These are phyloP conservation scores for Colinus virginianus DNA, from an alignment of 2,113 vertebrate species.

Conservation along the genomic window DNA sequence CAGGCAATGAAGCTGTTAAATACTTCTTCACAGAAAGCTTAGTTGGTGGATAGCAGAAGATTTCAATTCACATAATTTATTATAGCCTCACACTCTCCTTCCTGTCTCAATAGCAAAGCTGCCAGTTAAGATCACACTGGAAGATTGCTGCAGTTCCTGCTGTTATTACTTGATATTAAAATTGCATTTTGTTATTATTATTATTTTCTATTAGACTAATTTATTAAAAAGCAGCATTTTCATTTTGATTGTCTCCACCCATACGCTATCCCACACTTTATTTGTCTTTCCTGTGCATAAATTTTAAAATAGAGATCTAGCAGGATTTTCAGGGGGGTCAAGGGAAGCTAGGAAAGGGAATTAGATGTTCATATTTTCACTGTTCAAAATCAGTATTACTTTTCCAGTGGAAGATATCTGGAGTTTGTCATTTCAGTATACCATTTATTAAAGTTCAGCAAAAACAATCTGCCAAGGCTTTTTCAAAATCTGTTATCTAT, in stretches of 20 bases:
- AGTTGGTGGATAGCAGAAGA: constrained; percentile 30
- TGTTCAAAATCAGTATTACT: background rate
- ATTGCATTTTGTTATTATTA: background rate
- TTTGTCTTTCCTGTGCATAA: background rate
- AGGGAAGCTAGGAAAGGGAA: background rate
- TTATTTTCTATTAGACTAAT: background rate
- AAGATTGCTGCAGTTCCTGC: constrained; percentile 5
- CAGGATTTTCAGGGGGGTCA: background rate
- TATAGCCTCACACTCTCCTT: constrained; percentile 26
- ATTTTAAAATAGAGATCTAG: background rate
- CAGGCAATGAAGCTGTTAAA: background rate
- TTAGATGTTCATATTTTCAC: accelerated
- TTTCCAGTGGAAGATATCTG: background rate
- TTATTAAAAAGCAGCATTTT: background rate
- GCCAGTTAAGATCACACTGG: constrained; percentile 29
- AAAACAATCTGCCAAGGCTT: background rate
- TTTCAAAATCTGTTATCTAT: background rate
- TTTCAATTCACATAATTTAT: constrained; percentile 55
- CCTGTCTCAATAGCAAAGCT: constrained; percentile 38
- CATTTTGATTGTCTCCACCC: background rate
- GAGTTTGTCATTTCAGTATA: background rate
- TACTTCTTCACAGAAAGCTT: constrained; percentile 6
- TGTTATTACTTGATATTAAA: constrained; percentile 31
- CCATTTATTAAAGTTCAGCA: background rate
- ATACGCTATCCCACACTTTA: background rate